Evolutionary conservation across 2,888 invertebrate genomes (phyloP), one percentile per base, ranked within the genome.

Genomic region (Scaptomyza tumidula): DNA sequence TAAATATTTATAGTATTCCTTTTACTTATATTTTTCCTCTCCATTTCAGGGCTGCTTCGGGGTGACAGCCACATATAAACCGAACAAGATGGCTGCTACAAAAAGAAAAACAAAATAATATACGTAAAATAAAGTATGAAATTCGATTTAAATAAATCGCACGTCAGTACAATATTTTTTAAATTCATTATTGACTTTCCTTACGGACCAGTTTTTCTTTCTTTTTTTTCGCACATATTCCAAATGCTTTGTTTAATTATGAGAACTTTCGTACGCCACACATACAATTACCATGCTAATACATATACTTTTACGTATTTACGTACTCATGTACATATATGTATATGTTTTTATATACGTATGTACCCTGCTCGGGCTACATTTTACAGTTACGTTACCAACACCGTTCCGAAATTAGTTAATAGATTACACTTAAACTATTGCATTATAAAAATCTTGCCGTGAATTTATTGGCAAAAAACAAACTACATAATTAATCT

Each of bases 161-260:
- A 64, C 14, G 53, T 53, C 7, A 35, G 46, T 14, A 27, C n/a
- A 49, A 35, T 41, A 57, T 59, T 65, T 66, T 66, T 60, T 61
- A 75, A 76, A 78, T 70, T 16, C 66, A 70, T 67, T 61, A 57
- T 55, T 87, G 85, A 75, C 86, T 81, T 87, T 79, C 85, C 87
- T 76, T 62, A 75, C 75, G 48, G 53, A 69, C 35, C 11, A 37
- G 24, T 54, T 16, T 7, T 65, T 45, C 27, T 39, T 63, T 5
- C 14, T 9, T 14, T 6, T 14, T 14, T 58, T 65, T 59, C 16
- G 31, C 48, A 64, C 46, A 60, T 71, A 60, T 54, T 61, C 69
- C 66, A 49, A 62, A 70, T 60, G 67, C 61, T 64, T 74, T 77
- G 62, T 80, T 73, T 70, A 71, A 55, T 75, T 75, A 70, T 75